These are phyloP conservation scores for Hyperopisus bebe DNA, from an alignment of 2,113 vertebrate genomes.

Conservation along the genomic window DNA sequence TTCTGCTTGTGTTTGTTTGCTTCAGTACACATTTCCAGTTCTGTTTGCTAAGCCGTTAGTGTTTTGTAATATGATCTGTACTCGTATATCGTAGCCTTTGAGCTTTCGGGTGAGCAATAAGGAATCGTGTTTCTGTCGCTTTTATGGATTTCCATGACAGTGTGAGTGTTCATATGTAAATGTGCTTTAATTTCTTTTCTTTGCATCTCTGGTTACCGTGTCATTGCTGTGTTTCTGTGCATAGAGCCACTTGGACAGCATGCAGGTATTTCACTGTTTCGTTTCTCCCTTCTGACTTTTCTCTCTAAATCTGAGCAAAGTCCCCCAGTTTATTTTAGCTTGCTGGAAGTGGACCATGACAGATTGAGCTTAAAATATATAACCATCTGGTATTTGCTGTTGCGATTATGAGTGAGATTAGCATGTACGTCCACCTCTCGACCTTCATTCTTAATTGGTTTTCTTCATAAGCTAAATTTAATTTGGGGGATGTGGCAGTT, in stretches of 20 bases:
- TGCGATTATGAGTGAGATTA: background rate
- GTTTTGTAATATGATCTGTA: conserved; percentile 12
- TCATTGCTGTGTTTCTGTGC: conserved; percentile 68
- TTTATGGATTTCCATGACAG: conserved; percentile 47
- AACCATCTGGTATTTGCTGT: background rate
- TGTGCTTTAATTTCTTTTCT: conserved; percentile 66
- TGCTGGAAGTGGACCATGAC: conserved; percentile 17
- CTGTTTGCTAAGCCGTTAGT: background rate
- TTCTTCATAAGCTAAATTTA: conserved; percentile 20
- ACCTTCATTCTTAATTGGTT: conserved; percentile 11
- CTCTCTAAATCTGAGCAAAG: conserved; percentile 16
- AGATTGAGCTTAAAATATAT: background rate
- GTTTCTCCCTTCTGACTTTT: conserved; percentile 43
- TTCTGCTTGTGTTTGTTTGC: background rate
- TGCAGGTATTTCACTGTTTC: conserved; percentile 85
- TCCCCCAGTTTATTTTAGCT: conserved; percentile 23
- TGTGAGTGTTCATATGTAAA: conserved; percentile 47
- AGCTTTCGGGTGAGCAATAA: conserved; percentile 20
- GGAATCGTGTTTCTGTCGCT: conserved; percentile 25
- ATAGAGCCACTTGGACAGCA: conserved; percentile 97
- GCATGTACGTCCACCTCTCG: background rate
- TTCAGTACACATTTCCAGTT: background rate
- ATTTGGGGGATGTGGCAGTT: conserved; percentile 18
- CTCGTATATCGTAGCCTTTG: conserved; percentile 3
- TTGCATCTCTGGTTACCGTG: conserved; percentile 63